Percentiles rank a stretch among this genome's conserved stretches.
phyloP scores from a whole-genome alignment of 2,888 invertebrate species.

The Acronicta alni region DNA sequence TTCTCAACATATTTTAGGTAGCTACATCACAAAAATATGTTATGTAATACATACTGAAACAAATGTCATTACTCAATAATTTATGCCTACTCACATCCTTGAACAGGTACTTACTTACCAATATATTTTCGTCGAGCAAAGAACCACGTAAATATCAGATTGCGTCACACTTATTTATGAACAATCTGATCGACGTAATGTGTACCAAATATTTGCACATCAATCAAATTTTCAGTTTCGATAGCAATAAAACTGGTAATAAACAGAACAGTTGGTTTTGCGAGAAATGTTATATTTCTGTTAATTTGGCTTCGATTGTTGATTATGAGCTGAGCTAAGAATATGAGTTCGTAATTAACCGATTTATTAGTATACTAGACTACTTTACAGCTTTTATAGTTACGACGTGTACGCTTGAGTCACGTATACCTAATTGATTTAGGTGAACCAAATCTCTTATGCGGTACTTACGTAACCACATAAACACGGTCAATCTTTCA shows the following conservation, averaged over 20 bases:
- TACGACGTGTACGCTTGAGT: not conserved
- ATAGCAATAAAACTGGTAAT: constrained; percentile 18
- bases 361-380: not conserved
- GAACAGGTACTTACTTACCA: not conserved
- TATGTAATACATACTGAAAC: no score
- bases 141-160: constrained; percentile 1
- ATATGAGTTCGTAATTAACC: constrained; percentile 8
- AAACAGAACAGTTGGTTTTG: constrained; percentile 12
- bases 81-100: not conserved
- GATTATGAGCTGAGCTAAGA: constrained; percentile 3
- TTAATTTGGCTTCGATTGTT: constrained; percentile 9
- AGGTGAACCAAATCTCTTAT: not conserved
- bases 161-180: constrained; percentile 24
- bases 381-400: not conserved
- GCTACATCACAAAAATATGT: no score
- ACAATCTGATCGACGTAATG: constrained; percentile 15
- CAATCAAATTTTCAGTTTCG: constrained; percentile 19
- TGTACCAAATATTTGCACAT: constrained; percentile 15
- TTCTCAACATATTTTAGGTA: no score
- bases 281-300: constrained; percentile 15
- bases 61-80: not conserved
- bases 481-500: not conserved
- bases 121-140: not conserved
- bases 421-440: constrained; percentile 2
- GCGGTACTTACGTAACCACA: constrained; percentile 1